Conservation (phyloP, 1,140 invertebrate species). For the Heliothis subflexa region DNA sequence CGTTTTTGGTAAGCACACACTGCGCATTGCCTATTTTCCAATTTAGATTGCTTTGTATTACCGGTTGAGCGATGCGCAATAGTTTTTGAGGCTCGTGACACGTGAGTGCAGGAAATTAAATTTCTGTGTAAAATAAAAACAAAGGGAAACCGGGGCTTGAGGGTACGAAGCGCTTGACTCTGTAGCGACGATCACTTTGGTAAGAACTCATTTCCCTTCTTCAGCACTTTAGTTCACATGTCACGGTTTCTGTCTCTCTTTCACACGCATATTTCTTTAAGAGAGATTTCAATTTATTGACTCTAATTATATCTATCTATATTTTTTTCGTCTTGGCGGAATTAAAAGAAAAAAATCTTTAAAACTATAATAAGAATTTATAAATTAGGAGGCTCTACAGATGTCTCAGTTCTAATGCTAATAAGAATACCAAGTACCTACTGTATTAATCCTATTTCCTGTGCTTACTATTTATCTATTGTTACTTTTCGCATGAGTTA, state of each 20-base stretch:
- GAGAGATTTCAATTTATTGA: too few relatives aligned
- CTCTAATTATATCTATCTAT: neutral
- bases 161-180: slow-evolving; percentile 23
- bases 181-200: slow-evolving; percentile 5
- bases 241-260: neutral
- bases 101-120: slow-evolving; percentile 82
- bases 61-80: slow-evolving; percentile 84
- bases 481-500: neutral
- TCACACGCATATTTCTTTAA: too few relatives aligned
- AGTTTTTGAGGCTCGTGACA: slow-evolving; percentile 84
- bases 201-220: neutral
- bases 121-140: slow-evolving; percentile 77
- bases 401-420: slow-evolving; percentile 4
- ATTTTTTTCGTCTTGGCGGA: neutral
- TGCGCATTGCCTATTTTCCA: slow-evolving; percentile 86
- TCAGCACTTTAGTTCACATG: neutral
- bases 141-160: slow-evolving; percentile 20
- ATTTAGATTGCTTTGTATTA: slow-evolving; percentile 86
- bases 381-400: neutral
- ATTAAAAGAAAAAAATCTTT: neutral
- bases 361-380: too few relatives aligned
- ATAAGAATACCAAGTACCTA: slow-evolving; percentile 1
- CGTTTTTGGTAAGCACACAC: slow-evolving; percentile 86
- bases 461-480: neutral
- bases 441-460: neutral